Conservation (phyloP, 2,113 vertebrate species). For the Halcyon senegalensis region DNA sequence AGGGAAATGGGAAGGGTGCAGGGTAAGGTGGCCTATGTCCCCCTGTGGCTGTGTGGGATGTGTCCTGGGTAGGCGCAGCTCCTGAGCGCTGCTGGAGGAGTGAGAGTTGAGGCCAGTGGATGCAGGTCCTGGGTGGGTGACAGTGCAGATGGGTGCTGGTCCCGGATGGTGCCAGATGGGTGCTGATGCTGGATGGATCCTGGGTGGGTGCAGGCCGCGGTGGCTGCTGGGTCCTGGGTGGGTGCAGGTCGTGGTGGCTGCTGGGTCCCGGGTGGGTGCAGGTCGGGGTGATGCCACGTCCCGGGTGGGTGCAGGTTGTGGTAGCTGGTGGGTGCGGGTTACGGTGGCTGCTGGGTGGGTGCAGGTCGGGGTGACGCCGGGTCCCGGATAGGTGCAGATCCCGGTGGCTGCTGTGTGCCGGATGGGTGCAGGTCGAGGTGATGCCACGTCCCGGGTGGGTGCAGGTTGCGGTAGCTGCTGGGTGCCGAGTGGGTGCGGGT, state of each 20-base stretch:
- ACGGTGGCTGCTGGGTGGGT: no score
- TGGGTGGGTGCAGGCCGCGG: not conserved
- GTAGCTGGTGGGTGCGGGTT: no score
- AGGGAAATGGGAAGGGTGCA: not conserved
- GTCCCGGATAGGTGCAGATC: not conserved
- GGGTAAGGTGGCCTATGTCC: rapidly evolving
- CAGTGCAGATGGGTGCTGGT: not conserved
- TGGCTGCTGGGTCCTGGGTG: no score
- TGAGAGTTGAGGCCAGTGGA: not conserved
- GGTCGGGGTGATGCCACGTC: no score
- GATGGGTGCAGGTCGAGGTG: not conserved
- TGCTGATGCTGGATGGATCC: not conserved
- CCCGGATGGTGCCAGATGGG: not conserved
- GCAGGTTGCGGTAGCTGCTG: not conserved
- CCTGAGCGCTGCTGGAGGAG: not conserved
- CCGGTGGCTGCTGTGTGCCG: not conserved
- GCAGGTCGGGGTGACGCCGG: no score
- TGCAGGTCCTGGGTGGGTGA: not conserved
- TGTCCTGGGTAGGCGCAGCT: not conserved
- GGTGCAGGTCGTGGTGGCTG: not conserved
- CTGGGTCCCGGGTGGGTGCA: not conserved
- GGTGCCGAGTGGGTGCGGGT: not conserved
- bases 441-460: not conserved
- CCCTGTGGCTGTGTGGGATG: no score
- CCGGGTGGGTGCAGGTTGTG: not conserved